Evolutionary conservation across 2,797 vertebrate species (phyloP), one percentile per base, ranked within the genome.

Genomic region (Lacerta viridis): DNA sequence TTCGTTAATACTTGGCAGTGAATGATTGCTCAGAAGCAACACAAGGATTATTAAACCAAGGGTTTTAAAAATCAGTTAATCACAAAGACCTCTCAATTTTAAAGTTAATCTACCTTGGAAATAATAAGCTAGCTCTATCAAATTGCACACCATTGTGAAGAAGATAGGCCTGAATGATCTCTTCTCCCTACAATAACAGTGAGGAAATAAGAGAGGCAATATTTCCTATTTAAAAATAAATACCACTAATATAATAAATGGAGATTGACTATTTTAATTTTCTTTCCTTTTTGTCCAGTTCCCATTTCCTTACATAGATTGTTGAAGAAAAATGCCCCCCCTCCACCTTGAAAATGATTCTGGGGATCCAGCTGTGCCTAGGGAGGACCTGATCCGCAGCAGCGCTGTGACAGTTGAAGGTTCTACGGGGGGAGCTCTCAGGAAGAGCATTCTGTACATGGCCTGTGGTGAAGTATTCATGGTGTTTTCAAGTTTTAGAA

Each of bases 71-170:
- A 80, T 87, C 68, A 72, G 33, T 80, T 87, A 80, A 80, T 80
- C 85, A 87, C 46, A 86, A 13, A 50, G n/a, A 79, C 75, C 85
- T 86, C 85, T 79, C 76, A 72, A 74, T 74, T 87, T 80, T 87
- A 72, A 80, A 87, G 80, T 80, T 72, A 72, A 87, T 87, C 50
- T 80, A 41, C 66, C 85, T 72, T 80, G 72, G 33, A 61, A 80
- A 87, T 78, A 86, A 86, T 87, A 80, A 87, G 66, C 33, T n/a
- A 75, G 50, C 36, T 81, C 68, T 43, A 81, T 87, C 86, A 80
- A 80, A 81, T 55, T 81, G 46, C 78, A 74, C 36, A 87, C 46
- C 59, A 25, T 25, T 81, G 68, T 81, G 74, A 74, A 81, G 43
- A 59, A 41, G 68, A 74, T n/a, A 74, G 68, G 68, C 68, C 39